Conservation (phyloP, 2,797 vertebrate species). For the Falco peregrinus region DNA sequence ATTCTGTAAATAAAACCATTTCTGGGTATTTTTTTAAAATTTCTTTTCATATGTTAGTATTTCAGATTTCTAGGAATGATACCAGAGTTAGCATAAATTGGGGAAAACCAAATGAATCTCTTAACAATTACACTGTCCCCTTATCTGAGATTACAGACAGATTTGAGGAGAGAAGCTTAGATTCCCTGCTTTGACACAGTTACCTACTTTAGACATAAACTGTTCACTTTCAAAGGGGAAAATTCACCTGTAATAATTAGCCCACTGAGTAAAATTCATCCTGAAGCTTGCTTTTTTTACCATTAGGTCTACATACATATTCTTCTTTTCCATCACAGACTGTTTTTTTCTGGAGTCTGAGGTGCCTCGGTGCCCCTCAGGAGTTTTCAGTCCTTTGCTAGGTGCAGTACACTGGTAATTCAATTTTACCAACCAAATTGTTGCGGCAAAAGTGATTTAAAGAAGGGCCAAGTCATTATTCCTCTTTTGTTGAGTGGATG, state of each 20-base stretch:
- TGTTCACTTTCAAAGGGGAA: neutral
- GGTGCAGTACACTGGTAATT: neutral
- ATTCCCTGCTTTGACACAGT: neutral
- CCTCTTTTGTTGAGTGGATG: neutral
- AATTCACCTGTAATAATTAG: neutral
- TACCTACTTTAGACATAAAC: neutral
- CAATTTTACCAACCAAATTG: neutral
- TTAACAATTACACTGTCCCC: neutral
- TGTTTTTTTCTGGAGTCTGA: neutral
- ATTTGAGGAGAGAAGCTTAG: neutral
- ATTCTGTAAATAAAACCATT: neutral
- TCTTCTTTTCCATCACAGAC: neutral
- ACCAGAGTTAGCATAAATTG: neutral
- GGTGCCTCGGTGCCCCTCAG: neutral
- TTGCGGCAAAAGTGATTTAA: neutral
- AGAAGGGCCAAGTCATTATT: neutral
- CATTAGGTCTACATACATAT: neutral
- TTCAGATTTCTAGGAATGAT: neutral
- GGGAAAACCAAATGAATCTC: neutral
- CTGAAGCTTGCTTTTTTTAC: neutral
- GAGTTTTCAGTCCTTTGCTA: neutral
- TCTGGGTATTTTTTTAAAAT: neutral
- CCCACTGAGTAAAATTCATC: neutral
- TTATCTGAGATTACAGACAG: neutral
- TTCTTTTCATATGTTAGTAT: neutral